Evolutionary conservation across 2,113 vertebrate genomes (phyloP).

Genomic region (Macquaria ambigua): DNA sequence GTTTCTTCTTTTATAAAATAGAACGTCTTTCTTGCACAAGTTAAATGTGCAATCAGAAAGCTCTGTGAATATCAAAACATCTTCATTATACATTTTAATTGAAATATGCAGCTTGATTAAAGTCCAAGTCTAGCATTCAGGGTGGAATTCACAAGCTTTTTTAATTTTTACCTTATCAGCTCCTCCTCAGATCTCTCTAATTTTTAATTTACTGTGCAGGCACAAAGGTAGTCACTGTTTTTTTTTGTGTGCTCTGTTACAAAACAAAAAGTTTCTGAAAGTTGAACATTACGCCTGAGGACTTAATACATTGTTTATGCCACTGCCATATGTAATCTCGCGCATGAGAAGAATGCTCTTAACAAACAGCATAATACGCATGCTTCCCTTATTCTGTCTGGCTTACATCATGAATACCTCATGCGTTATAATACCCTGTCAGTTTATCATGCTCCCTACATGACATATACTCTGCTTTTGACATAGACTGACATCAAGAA

Average conservation of each 20-base stretch:
- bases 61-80: neutral
- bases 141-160: neutral
- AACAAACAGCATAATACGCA: neutral
- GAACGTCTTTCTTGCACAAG: neutral
- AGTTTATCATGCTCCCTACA: neutral
- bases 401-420: constrained; percentile 33
- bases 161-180: neutral
- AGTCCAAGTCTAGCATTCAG: neutral
- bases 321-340: neutral
- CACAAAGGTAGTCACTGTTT: neutral
- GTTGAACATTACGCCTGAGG: neutral
- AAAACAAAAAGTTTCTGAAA: neutral
- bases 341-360: neutral
- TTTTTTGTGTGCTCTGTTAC: neutral
- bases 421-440: neutral
- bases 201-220: constrained; percentile 27
- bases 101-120: neutral
- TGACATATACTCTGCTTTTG: neutral
- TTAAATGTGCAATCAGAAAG: neutral
- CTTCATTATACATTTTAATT: constrained; percentile 5
- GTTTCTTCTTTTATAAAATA: constrained; percentile 2
- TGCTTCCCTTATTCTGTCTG: constrained; percentile 35
- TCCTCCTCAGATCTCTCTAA: neutral
- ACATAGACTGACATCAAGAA: neutral
- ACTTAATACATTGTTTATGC: neutral